These are phyloP conservation scores for Epirrhoe alternata DNA, from an alignment of 2,888 invertebrate species.

Conservation along the genomic window DNA sequence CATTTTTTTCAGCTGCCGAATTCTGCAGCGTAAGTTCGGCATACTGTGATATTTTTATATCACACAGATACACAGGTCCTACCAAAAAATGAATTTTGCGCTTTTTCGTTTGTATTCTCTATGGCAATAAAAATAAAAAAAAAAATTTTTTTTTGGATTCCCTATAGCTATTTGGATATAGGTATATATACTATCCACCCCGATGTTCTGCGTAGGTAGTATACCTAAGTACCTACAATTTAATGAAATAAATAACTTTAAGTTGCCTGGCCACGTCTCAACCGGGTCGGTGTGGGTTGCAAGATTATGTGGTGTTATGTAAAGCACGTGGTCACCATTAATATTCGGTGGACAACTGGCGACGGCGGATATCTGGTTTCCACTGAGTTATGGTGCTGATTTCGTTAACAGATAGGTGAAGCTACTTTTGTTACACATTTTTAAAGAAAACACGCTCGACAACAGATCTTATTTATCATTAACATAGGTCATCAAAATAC, in stretches of 20 bases:
- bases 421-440: conserved; percentile 10
- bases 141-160: no score
- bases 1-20: no score
- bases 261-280: conserved; percentile 3
- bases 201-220: background rate
- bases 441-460: background rate
- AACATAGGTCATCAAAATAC: background rate
- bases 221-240: background rate
- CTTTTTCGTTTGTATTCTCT: no score
- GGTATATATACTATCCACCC: background rate
- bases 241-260: background rate
- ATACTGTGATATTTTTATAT: no score
- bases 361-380: conserved; percentile 28
- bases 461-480: background rate
- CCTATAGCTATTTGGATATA: background rate
- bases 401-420: conserved; percentile 26
- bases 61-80: no score
- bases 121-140: no score
- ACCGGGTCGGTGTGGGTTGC: conserved; percentile 24
- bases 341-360: conserved; percentile 33
- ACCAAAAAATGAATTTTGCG: no score
- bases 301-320: conserved; percentile 36
- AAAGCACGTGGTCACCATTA: conserved; percentile 43
- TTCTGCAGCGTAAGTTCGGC: no score
- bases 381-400: conserved; percentile 26